Conservation (phyloP, 2,888 invertebrate species). For the Lasius platythorax region DNA sequence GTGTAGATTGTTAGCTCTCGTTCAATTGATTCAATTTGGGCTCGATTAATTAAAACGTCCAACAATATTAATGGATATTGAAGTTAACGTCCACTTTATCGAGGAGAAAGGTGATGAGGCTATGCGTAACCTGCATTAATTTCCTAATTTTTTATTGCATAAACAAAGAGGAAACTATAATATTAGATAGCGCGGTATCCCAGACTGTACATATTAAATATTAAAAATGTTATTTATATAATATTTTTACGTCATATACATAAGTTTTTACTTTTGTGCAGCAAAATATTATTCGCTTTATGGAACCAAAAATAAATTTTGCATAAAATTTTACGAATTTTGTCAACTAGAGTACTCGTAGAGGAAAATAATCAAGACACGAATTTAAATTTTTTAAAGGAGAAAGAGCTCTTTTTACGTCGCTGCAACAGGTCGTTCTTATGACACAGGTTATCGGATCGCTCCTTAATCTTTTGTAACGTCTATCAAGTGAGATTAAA, state of each 20-base stretch:
- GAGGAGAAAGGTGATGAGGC: neutral
- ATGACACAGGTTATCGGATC: neutral
- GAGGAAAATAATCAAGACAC: neutral
- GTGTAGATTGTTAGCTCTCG: neutral
- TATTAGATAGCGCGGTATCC: neutral
- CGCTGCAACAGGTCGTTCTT: slow-evolving; percentile 21
- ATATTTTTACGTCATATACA: neutral
- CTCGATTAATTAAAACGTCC: slow-evolving; percentile 14
- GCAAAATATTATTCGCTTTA: neutral
- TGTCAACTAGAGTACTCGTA: neutral
- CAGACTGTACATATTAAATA: neutral
- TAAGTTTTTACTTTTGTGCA: neutral
- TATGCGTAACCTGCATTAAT: neutral
- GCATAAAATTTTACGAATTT: neutral
- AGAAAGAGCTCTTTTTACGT: neutral
- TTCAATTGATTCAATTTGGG: slow-evolving; percentile 19
- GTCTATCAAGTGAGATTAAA: neutral
- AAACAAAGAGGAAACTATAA: neutral
- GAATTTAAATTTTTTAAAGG: neutral
- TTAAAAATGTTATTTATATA: neutral
- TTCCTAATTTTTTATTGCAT: neutral
- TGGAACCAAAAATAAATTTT: neutral
- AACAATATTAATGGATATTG: neutral
- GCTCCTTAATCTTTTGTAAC: neutral
- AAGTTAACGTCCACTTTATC: neutral